These are phyloP conservation scores for Semotilus atromaculatus DNA, from an alignment of 2,797 vertebrate genomes.

Conservation along the genomic window DNA sequence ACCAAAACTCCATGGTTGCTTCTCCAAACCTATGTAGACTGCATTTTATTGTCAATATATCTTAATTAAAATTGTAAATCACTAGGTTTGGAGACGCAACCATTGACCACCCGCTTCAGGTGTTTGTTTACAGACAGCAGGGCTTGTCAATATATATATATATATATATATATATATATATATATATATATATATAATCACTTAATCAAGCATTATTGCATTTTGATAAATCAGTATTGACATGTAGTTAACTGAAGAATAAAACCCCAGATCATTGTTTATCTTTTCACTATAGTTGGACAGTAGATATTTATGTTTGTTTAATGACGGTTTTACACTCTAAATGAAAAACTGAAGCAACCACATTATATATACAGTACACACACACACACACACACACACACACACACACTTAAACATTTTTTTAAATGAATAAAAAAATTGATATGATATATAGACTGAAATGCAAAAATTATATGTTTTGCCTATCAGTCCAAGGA, in stretches of 20 bases:
- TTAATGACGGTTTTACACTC: background rate
- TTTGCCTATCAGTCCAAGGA: background rate
- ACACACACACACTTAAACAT: background rate
- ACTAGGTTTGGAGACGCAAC: background rate
- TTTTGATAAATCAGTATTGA: background rate
- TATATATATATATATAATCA: background rate
- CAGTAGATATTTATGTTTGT: background rate
- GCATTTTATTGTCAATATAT: background rate
- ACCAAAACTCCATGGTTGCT: background rate
- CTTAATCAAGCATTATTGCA: background rate
- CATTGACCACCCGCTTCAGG: background rate
- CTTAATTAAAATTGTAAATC: background rate
- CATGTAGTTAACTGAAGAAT: background rate
- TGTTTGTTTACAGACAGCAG: conserved; percentile 11
- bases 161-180: background rate
- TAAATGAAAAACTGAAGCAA: background rate
- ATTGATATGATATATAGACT: too few species aligned
- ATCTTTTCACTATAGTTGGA: background rate
- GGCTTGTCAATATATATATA: too few species aligned
- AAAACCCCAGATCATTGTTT: background rate
- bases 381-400: too few species aligned
- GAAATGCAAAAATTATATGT: background rate
- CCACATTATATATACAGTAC: too few species aligned
- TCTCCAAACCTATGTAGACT: background rate
- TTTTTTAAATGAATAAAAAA: background rate